These are phyloP conservation scores for Caenorhabditis inopinata DNA, from an alignment of 1,140 invertebrate genomes.

Conservation along the genomic window DNA sequence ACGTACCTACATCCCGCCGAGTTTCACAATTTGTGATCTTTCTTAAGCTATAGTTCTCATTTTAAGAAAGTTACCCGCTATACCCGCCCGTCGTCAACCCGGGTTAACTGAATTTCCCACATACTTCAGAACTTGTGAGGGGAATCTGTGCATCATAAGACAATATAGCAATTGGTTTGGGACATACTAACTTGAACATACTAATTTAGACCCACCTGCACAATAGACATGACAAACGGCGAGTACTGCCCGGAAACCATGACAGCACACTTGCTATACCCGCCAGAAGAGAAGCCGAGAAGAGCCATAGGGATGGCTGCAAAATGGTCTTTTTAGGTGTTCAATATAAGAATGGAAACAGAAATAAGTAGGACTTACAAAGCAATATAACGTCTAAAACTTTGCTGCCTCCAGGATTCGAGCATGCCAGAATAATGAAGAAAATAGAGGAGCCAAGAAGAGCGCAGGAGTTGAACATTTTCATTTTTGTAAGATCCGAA, in stretches of 20 bases:
- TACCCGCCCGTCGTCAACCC: no score
- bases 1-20: no score
- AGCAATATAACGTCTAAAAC: slow-evolving; percentile 23
- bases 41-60: no score
- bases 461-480: slow-evolving; percentile 52
- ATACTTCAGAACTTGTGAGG: no score
- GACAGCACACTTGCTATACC: slow-evolving; percentile 47
- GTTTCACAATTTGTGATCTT: no score
- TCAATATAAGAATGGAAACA: neutral
- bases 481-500: slow-evolving; percentile 46
- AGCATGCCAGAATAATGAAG: slow-evolving; percentile 39
- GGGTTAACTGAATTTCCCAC: no score
- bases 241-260: slow-evolving; percentile 46
- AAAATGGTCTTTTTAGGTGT: neutral
- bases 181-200: no score
- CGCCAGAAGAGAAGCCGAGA: slow-evolving; percentile 52
- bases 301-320: slow-evolving; percentile 43
- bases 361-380: neutral
- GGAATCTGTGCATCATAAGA: no score
- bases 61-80: no score
- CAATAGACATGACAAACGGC: slow-evolving; percentile 51
- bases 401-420: neutral
- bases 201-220: slow-evolving; percentile 46
- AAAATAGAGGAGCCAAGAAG: slow-evolving; percentile 50
- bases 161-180: no score